Conservation (phyloP, 2,888 invertebrate species). For the Drosophila mulleri region DNA sequence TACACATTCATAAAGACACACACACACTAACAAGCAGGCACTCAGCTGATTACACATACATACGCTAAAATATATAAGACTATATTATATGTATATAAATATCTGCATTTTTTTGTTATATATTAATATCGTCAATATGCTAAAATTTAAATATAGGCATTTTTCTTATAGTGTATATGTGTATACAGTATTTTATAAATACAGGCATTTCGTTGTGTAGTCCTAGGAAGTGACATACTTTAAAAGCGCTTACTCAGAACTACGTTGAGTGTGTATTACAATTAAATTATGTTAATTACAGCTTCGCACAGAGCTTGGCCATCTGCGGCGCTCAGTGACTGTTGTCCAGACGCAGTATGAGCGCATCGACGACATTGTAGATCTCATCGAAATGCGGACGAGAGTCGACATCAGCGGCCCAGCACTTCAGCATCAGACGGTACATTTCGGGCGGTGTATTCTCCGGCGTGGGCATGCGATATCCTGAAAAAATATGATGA, state of each 20-base stretch:
- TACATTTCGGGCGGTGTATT: conserved; percentile 95
- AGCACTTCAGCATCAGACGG: conserved; percentile 95
- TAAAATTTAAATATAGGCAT: conserved; percentile 39
- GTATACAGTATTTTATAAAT: conserved; percentile 68
- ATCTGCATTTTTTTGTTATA: conserved; percentile 8
- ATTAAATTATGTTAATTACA: conserved; percentile 35
- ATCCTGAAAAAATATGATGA: conserved; percentile 87
- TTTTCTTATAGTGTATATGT: conserved; percentile 21
- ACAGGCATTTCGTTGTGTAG: conserved; percentile 73
- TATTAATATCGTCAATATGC: conserved; percentile 51
- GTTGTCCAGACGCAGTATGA: conserved; percentile 85
- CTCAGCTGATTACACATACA: conserved; percentile 29
- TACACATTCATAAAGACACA: neutral
- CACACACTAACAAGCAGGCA: conserved; percentile 28
- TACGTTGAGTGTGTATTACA: conserved; percentile 51
- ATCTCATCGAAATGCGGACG: conserved; percentile 97
- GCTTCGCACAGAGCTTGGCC: conserved; percentile 14
- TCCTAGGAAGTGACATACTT: conserved; percentile 63
- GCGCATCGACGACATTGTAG: conserved; percentile 90
- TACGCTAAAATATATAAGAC: conserved; percentile 54
- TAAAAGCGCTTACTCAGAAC: conserved; percentile 68
- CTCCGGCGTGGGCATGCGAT: conserved; percentile 96
- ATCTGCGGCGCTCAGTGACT: conserved; percentile 66
- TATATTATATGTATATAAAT: conserved; percentile 55
- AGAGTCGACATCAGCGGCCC: conserved; percentile 96